Evolutionary conservation across 1,140 invertebrate genomes (phyloP).

Genomic region (Lethocerus indicus): DNA sequence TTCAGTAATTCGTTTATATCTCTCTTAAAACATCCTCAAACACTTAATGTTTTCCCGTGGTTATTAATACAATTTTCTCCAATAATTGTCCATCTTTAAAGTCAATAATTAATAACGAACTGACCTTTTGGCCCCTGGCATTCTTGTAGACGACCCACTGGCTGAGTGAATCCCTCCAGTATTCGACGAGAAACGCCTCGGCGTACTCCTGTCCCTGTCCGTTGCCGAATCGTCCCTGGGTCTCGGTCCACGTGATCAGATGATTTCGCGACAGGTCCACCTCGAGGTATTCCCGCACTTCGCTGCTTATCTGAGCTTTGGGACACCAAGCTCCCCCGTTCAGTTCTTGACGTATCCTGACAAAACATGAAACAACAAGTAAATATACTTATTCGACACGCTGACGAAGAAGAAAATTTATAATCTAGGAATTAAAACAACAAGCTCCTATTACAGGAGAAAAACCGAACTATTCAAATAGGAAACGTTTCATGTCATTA

Average conservation of each 20-base stretch:
- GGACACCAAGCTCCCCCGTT: slow-evolving; percentile 92
- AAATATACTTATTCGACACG: no score
- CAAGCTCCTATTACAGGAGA: no score
- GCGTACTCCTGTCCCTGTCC: slow-evolving; percentile 83
- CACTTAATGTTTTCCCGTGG: no score
- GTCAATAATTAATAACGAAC: slow-evolving; percentile 20
- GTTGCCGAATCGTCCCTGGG: slow-evolving; percentile 85
- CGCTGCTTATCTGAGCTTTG: slow-evolving; percentile 50
- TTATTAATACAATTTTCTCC: neutral
- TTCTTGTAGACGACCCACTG: slow-evolving; percentile 68
- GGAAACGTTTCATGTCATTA: no score
- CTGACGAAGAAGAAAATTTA: no score
- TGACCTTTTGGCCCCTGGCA: slow-evolving; percentile 53
- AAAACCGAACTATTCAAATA: no score
- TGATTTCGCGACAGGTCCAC: slow-evolving; percentile 61
- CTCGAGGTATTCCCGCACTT: slow-evolving; percentile 70
- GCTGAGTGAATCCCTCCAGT: slow-evolving; percentile 48
- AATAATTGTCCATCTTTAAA: neutral
- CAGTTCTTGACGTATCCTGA: slow-evolving; percentile 67
- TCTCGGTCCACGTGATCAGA: slow-evolving; percentile 71
- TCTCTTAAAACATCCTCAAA: no score
- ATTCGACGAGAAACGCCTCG: slow-evolving; percentile 70
- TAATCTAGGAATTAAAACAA: no score
- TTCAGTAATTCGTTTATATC: no score
- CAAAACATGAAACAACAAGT: no score